phyloP scores from a whole-genome alignment of 2,113 vertebrate genomes.

The Protomyctophum bolini region DNA sequence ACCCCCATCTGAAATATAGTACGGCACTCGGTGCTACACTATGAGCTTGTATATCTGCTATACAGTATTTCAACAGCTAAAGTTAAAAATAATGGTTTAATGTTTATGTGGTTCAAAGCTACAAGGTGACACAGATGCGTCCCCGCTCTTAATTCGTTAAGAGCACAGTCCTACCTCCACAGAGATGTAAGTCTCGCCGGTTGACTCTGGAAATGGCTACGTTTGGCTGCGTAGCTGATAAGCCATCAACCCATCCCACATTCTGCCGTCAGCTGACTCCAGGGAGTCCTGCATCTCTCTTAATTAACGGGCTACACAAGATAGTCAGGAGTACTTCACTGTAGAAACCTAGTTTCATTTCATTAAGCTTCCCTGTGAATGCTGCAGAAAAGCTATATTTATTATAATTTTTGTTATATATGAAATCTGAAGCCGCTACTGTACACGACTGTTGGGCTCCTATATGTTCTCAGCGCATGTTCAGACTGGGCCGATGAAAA shows the following conservation, averaged over 20 bases:
- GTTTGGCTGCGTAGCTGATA: conserved; percentile 27
- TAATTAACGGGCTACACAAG: conserved; percentile 61
- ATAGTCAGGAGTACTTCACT: conserved; percentile 45
- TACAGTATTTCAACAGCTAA: too few species aligned
- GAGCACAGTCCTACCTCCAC: not conserved
- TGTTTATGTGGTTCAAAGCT: too few species aligned
- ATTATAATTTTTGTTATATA: conserved; percentile 44
- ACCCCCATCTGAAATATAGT: too few species aligned
- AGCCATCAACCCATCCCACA: not conserved
- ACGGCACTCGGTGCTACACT: too few species aligned
- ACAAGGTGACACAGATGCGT: too few species aligned
- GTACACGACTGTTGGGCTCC: conserved; percentile 24
- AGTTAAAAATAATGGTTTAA: too few species aligned
- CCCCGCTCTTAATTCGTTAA: too few species aligned
- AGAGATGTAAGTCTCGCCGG: not conserved
- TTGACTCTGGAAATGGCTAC: conserved; percentile 13
- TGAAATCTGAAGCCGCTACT: conserved; percentile 46
- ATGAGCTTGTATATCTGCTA: too few species aligned
- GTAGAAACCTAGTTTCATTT: conserved; percentile 58
- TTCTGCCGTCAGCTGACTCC: conserved; percentile 34
- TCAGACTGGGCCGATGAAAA: conserved; percentile 39
- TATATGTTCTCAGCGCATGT: conserved; percentile 19
- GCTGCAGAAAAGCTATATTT: conserved; percentile 54
- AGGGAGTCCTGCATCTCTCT: conserved; percentile 40
- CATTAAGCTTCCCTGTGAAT: conserved; percentile 37